Conservation (phyloP, 2,797 vertebrate species). For the Karalla daura region DNA sequence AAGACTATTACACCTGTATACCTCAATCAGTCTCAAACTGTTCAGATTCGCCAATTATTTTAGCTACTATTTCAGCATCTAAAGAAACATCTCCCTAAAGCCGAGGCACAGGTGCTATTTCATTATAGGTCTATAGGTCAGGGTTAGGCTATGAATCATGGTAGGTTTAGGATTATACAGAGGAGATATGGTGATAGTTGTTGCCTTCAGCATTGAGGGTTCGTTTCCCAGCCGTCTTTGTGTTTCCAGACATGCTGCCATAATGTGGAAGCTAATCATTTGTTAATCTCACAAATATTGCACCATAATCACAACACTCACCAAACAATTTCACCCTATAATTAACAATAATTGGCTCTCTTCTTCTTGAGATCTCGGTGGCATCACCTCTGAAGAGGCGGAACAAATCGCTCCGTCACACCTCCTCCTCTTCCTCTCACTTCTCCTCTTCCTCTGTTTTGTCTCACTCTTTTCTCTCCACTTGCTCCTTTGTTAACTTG, state of each 20-base stretch:
- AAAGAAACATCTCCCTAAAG: no score
- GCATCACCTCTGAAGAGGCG: conserved; percentile 88
- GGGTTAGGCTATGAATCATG: no score
- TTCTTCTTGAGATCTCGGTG: conserved; percentile 87
- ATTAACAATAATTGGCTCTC: conserved; percentile 93
- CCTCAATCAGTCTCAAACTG: no score
- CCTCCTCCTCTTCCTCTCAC: no score
- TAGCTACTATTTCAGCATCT: no score
- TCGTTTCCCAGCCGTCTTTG: conserved; percentile 34
- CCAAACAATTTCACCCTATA: conserved; percentile 94
- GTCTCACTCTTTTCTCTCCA: conserved; percentile 66
- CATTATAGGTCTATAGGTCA: no score
- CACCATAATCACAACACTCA: conserved; percentile 91
- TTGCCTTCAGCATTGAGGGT: no score
- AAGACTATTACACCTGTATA: no score
- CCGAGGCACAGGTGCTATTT: no score
- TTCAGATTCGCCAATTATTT: no score
- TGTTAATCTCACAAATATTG: conserved; percentile 91
- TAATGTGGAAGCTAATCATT: conserved; percentile 89
- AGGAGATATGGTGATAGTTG: no score
- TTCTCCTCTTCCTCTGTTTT: conserved; percentile 37
- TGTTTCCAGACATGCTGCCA: conserved; percentile 77
- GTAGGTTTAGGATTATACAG: no score
- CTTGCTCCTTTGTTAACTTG: conserved; percentile 45
- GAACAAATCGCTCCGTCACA: conserved; percentile 88